Conservation (phyloP, 2,888 invertebrate species). For the Drosophila kanekoi region DNA sequence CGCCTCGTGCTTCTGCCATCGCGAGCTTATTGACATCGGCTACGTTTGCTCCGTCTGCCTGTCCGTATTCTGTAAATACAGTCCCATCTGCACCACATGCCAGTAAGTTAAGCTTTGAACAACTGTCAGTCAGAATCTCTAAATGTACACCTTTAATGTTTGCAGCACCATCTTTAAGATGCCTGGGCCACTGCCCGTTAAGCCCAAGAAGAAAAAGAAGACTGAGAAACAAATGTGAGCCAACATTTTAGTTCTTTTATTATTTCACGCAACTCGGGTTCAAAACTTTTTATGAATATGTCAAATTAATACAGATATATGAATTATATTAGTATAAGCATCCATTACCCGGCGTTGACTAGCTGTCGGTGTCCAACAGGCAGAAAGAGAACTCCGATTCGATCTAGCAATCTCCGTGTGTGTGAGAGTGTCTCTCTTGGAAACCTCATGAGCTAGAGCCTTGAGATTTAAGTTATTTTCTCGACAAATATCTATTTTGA, state of each 20-base stretch:
- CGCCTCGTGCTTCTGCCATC: constrained; percentile 99
- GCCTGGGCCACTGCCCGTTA: constrained; percentile 91
- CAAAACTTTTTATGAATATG: constrained; percentile 1
- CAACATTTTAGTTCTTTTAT: background rate
- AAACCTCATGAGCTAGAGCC: too few species aligned
- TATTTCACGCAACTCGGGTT: constrained; percentile 1
- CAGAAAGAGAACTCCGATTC: too few species aligned
- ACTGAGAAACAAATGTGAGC: constrained; percentile 57
- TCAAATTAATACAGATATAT: constrained; percentile 8
- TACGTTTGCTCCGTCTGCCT: constrained; percentile 99
- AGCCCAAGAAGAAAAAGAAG: constrained; percentile 94
- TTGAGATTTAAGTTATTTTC: too few species aligned
- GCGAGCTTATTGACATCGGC: constrained; percentile 97
- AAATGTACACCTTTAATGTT: constrained; percentile 46
- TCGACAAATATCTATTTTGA: too few species aligned
- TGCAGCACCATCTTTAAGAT: constrained; percentile 95
- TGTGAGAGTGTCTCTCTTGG: too few species aligned
- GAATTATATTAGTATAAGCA: constrained; percentile 4
- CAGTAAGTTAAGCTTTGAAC: constrained; percentile 89
- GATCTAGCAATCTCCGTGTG: too few species aligned
- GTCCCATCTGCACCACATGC: constrained; percentile 98
- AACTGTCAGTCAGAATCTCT: background rate
- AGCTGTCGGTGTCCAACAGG: background rate
- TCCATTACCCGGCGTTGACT: background rate
- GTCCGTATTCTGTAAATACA: constrained; percentile 98